Evolutionary conservation across 2,797 vertebrate species (phyloP).

Genomic region (Gymnothorax reevesii): DNA sequence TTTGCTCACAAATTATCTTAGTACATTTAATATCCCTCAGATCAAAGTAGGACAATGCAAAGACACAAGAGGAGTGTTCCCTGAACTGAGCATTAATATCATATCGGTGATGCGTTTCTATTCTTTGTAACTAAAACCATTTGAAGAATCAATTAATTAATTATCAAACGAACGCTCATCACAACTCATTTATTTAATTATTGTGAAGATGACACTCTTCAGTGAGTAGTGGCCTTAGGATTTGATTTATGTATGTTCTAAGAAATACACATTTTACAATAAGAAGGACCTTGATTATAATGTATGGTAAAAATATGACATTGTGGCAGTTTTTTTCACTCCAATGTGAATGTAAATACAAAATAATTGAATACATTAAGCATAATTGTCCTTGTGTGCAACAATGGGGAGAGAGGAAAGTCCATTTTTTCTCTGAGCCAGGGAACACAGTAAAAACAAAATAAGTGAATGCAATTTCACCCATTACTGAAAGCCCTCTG

Average conservation of each 20-base stretch:
- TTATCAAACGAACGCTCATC: too few relatives aligned
- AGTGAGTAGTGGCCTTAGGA: neutral
- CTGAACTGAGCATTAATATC: neutral
- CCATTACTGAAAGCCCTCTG: neutral
- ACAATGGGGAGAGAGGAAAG: neutral
- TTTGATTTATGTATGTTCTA: neutral
- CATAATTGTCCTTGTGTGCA: neutral
- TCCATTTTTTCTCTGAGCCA: neutral
- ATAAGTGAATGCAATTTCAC: neutral
- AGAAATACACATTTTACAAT: neutral
- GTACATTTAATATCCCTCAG: constrained; percentile 4
- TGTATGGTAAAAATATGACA: too few relatives aligned
- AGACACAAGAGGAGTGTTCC: neutral
- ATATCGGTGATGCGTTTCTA: neutral
- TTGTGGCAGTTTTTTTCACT: neutral
- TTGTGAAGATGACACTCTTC: neutral
- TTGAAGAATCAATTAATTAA: neutral
- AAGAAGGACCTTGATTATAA: neutral
- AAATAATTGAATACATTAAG: constrained; percentile 10
- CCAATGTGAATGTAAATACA: neutral
- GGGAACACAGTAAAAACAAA: neutral
- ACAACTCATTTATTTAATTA: neutral
- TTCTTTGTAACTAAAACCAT: neutral
- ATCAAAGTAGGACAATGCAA: neutral
- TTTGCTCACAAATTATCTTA: constrained; percentile 15